Percentiles rank a stretch among this genome's conserved stretches.
These are phyloP conservation scores for Malurus alboscapulatus DNA, from an alignment of 2,113 vertebrate species.

Conservation along the genomic window DNA sequence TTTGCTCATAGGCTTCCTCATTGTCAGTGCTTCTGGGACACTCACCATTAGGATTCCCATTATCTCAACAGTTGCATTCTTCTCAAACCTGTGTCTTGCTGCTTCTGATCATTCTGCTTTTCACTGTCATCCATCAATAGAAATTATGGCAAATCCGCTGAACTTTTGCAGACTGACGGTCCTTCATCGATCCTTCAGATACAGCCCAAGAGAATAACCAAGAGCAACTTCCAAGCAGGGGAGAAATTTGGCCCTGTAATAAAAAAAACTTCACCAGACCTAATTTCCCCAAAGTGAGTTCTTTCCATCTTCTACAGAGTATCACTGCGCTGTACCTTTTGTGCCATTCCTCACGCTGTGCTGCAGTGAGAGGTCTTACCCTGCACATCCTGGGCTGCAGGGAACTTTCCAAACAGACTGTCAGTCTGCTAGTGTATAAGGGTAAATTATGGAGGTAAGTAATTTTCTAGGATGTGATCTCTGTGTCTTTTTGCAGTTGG, in stretches of 20 bases:
- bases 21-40: neutral
- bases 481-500: neutral
- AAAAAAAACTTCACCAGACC: neutral
- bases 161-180: neutral
- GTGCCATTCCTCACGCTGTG: neutral
- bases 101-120: neutral
- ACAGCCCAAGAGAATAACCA: rapidly evolving
- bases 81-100: neutral
- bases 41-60: neutral
- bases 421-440: neutral
- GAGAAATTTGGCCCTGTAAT: neutral
- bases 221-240: neutral
- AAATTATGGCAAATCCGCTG: neutral
- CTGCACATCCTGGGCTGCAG: neutral
- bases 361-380: neutral
- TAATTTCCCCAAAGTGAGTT: neutral
- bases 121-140: neutral
- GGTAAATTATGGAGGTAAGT: neutral
- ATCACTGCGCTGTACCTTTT: neutral
- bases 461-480: neutral
- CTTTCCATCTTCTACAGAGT: neutral
- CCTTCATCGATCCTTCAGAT: neutral
- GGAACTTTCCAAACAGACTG: neutral
- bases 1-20: neutral
- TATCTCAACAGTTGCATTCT: neutral